A percentile compares a stretch with the other conserved stretches of the same genome.
Conservation (phyloP, 2,888 invertebrate species). For the Acanthococcus lagerstroemiae region DNA sequence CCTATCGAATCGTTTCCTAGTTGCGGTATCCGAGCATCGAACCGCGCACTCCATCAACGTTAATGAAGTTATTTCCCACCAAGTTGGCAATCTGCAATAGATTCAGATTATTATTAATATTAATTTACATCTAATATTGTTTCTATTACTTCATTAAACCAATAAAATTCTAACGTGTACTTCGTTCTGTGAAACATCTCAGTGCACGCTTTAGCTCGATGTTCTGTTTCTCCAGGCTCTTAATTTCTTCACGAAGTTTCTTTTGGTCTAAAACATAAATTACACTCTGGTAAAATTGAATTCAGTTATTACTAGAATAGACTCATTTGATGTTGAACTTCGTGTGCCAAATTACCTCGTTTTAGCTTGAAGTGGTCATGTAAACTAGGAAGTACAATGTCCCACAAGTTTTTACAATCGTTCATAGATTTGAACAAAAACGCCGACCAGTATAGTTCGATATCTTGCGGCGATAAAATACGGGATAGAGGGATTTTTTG, state of each 20-base stretch:
- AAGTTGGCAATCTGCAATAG: too few species aligned
- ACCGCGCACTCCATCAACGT: too few species aligned
- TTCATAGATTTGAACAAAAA: background rate
- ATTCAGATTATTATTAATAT: too few species aligned
- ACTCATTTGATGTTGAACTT: background rate
- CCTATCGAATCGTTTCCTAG: too few species aligned
- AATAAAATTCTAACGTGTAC: too few species aligned
- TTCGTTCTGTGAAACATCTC: background rate
- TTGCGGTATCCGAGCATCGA: too few species aligned
- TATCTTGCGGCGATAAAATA: background rate
- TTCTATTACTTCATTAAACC: too few species aligned
- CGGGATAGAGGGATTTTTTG: conserved; percentile 1
- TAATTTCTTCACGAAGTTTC: too few species aligned
- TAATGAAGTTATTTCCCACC: too few species aligned
- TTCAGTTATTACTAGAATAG: background rate
- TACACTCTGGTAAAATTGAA: too few species aligned
- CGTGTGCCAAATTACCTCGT: background rate
- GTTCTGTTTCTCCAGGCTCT: background rate
- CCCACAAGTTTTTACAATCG: conserved; percentile 5
- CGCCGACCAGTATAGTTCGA: background rate
- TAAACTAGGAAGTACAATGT: background rate
- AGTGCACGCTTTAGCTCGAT: background rate
- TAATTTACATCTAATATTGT: too few species aligned
- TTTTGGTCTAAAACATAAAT: background rate
- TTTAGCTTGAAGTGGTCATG: background rate